Percentiles rank a stretch among this genome's conserved stretches.
phyloP scores from a whole-genome alignment of 2,888 invertebrate species.

The Clostera curtula region DNA sequence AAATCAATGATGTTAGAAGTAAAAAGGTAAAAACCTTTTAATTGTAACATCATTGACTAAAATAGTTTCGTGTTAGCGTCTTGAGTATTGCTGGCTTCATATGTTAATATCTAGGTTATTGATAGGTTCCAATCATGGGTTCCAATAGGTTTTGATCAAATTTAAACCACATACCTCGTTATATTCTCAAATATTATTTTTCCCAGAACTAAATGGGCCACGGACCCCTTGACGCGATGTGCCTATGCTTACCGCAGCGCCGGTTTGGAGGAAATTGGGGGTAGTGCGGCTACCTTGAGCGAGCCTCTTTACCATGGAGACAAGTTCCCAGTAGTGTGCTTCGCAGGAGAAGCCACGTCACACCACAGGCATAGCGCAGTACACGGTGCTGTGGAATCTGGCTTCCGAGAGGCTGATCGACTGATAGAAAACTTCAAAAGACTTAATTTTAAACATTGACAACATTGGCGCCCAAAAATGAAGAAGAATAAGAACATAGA shows the following conservation, averaged over 20 bases:
- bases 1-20: too few species aligned
- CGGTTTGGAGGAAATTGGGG: constrained; percentile 69
- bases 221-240: constrained; percentile 76
- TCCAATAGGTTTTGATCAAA: too few species aligned
- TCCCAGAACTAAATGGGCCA: constrained; percentile 78
- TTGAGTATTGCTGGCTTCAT: too few species aligned
- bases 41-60: too few species aligned
- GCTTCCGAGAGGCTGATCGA: constrained; percentile 81
- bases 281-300: constrained; percentile 69
- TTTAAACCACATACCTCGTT: too few species aligned
- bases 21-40: too few species aligned
- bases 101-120: too few species aligned
- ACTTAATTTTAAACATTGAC: constrained; percentile 10
- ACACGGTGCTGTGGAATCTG: constrained; percentile 84
- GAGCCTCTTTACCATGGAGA: constrained; percentile 60
- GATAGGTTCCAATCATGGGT: too few species aligned
- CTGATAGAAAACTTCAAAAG: constrained; percentile 48
- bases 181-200: too few species aligned
- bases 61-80: too few species aligned
- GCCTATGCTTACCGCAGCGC: constrained; percentile 79
- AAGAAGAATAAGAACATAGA: too few species aligned
- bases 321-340: constrained; percentile 70
- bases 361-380: constrained; percentile 78
- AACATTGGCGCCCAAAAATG: too few species aligned
- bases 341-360: constrained; percentile 81